Evolutionary conservation across 1,140 invertebrate genomes (phyloP), one percentile per base, ranked within the genome.

Genomic region (Lepidotrigona ventralis): DNA sequence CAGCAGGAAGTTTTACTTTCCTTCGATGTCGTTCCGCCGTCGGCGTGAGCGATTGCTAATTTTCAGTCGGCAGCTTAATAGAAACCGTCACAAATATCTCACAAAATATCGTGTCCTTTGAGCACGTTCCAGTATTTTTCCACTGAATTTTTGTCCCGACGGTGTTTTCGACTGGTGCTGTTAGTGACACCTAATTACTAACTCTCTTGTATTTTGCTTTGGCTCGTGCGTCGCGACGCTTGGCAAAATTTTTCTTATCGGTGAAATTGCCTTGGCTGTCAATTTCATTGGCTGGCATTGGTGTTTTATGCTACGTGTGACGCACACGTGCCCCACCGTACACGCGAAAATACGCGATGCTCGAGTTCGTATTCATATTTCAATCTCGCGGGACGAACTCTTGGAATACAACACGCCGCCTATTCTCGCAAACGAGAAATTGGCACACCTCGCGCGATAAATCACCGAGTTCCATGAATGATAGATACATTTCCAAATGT

Each of bases 401-500:
- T 86, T 80, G 66, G 58, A 80, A 74, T 60, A 68, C 53, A 74
- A 78, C 66, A 75, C 79, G 71, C 60, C 77, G 71, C 68, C 33
- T 69, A 39, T 69, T 60, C 72, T 53, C 75, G 72, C 66, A 82
- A 86, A 73, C 79, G 63, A 74, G 79, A 83, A 69, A 69, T 69
- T 70, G 85, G 70, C 72, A 63, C 75, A 86, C 53, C 69, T 85
- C 78, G 76, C 84, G 70, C 85, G 56, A 86, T 87, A 79, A 87
- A 87, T 86, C 86, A 83, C n/a, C 46, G 68, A 73, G 78, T 79
- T 83, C 11, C 4, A 14, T 39, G 66, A 5, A 21, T 21, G 33
- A 69, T 69, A 39, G 29, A 23, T 60, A 60, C n/a, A 23, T 69
- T 68, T 39, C 19, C 66, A 33, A 21, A 39, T 68, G 39, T 0